These are phyloP conservation scores for Chionomys nivalis DNA, from an alignment of 2,113 vertebrate species.

Conservation along the genomic window DNA sequence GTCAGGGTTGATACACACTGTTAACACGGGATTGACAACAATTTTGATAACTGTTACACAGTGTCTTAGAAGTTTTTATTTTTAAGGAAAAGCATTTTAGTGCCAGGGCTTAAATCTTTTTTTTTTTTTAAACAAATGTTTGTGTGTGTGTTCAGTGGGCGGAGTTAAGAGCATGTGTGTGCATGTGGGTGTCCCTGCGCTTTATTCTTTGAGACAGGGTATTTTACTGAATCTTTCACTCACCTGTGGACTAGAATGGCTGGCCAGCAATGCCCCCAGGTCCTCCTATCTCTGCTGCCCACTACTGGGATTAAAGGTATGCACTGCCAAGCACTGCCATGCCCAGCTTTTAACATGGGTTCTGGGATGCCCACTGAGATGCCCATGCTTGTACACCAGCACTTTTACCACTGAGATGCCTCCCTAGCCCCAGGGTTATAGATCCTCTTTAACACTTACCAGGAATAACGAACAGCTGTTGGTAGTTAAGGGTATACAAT, in stretches of 20 bases:
- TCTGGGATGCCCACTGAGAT: background rate
- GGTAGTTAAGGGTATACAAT: background rate
- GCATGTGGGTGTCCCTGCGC: background rate
- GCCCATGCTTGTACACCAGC: background rate
- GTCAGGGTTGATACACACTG: background rate
- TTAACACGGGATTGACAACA: background rate
- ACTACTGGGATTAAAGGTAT: too few species aligned
- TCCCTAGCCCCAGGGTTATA: background rate
- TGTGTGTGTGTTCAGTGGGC: too few species aligned
- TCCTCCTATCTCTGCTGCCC: background rate
- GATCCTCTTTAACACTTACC: background rate
- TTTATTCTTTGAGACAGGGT: background rate
- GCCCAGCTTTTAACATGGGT: background rate
- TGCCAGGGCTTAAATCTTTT: background rate
- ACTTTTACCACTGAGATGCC: background rate
- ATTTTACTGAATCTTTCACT: background rate
- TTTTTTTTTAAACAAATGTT: background rate
- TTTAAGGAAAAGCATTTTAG: slow-evolving; percentile 21
- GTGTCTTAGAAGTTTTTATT: background rate
- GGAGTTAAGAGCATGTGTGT: background rate
- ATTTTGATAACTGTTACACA: background rate
- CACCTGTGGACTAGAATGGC: background rate
- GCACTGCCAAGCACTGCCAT: too few species aligned
- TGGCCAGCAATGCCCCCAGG: background rate
- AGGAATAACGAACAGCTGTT: background rate